Evolutionary conservation across 2,113 vertebrate genomes (phyloP), one percentile per base, ranked within the genome.

Genomic region (Callipepla californica): DNA sequence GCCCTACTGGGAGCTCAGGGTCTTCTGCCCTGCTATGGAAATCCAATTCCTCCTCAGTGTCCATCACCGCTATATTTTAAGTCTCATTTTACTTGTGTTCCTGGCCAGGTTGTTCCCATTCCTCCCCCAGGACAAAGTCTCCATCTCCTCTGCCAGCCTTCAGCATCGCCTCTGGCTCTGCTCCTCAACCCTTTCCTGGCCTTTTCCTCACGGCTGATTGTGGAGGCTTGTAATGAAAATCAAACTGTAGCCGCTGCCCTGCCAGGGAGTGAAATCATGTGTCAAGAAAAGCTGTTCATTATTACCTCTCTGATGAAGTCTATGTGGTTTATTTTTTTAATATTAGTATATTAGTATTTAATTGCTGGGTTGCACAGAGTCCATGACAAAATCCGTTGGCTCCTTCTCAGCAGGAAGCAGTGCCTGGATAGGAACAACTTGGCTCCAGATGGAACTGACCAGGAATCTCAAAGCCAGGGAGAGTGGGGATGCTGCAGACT

Each of bases 11-110:
- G 30, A 66, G 5, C 51, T 18, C 0, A 2, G 20, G 21, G 1
- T 0, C 11, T 80, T 80, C 62, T 0, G 1, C 16, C 21, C 51
- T 0, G 0, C 36, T 42, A 26, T 18, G 74, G 42, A 55, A 19
- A 55, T 25, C 55, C 23, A 22, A 8, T 3, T 44, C 19, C 6
- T 13, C 11, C 13, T 53, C 15, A 16, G 26, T 38, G 55, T 7
- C 80, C 45, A 19, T 19, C 18, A 13, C 34, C 9, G 13, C 4
- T 53, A 16, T 53, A 0, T 80, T 51, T 36, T 47, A 15, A 17
- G 11, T 40, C 68, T 30, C 50, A 5, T 58, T 44, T 38, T 9
- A 57, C 7, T 2, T 4, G 22, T 11, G 21, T 51, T 80, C 48
- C 42, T 45, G 48, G 36, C 15, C 19, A 44, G 36, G 30, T 6